Conservation (phyloP, 2,888 invertebrate genomes). For the Sipha maydis region DNA sequence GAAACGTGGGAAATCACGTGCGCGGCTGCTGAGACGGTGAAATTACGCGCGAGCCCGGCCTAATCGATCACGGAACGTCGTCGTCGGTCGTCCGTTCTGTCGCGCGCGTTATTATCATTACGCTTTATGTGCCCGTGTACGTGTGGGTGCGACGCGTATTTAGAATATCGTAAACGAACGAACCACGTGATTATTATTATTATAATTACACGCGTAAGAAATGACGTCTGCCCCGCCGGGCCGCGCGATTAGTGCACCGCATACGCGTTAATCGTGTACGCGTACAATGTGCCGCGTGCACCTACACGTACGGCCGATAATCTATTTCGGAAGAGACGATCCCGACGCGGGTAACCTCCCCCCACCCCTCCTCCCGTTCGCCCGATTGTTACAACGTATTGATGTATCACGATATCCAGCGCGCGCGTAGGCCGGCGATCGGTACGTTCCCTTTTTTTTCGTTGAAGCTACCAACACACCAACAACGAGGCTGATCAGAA, state of each 20-base stretch:
- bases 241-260: background rate
- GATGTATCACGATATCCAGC: too few species aligned
- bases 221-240: background rate
- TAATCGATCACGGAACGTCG: constrained; percentile 43
- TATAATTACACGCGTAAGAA: background rate
- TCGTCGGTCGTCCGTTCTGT: background rate
- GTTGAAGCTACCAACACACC: too few species aligned
- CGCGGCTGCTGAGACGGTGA: background rate
- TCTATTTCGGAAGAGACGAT: background rate
- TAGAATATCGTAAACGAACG: background rate
- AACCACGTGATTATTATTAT: background rate
- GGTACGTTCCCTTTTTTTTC: too few species aligned
- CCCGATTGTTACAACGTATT: too few species aligned
- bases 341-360: background rate
- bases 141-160: background rate
- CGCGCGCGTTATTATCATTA: background rate
- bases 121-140: too few species aligned
- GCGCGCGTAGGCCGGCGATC: too few species aligned
- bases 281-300: background rate
- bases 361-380: too few species aligned
- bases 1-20: constrained; percentile 48
- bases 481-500: too few species aligned
- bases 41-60: background rate
- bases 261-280: too few species aligned
- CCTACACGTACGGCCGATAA: background rate